Evolutionary conservation across 2,113 vertebrate genomes (phyloP).

Genomic region (Micronisus gabar): DNA sequence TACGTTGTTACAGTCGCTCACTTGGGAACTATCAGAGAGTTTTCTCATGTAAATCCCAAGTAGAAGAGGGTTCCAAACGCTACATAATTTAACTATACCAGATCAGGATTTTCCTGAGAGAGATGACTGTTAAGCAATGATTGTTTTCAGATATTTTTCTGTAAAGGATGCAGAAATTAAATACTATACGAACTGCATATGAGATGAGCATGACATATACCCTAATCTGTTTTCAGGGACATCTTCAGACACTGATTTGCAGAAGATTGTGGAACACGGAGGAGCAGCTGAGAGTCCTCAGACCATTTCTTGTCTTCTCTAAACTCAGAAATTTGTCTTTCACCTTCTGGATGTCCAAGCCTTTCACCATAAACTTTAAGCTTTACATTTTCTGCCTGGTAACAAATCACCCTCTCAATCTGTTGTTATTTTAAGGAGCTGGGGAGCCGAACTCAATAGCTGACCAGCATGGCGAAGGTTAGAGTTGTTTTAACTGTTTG

Average conservation of each 20-base stretch:
- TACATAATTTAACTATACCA: not conserved
- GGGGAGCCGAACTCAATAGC: not conserved
- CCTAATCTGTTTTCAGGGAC: conserved; percentile 74
- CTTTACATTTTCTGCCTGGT: not conserved
- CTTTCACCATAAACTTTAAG: conserved; percentile 20
- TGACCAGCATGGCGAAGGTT: conserved; percentile 80
- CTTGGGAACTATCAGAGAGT: not conserved
- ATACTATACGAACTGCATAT: not conserved
- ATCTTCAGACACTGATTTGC: conserved; percentile 10
- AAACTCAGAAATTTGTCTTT: not conserved
- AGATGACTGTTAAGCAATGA: not conserved
- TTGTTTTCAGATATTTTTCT: not conserved
- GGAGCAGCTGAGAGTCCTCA: conserved; percentile 22
- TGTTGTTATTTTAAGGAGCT: not conserved
- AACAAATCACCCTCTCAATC: not conserved
- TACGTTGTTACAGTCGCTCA: not conserved
- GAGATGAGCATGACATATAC: conserved; percentile 35
- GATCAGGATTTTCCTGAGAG: not conserved
- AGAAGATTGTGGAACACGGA: not conserved
- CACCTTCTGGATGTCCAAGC: conserved; percentile 30
- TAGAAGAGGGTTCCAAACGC: not conserved
- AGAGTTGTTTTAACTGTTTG: conserved; percentile 60
- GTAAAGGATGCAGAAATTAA: not conserved
- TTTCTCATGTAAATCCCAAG: not conserved
- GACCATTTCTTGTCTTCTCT: not conserved